Percentiles rank a stretch among this genome's conserved stretches.
Evolutionary conservation across 1,140 invertebrate species (phyloP).

Genomic region (Sycophaga agraensis): DNA sequence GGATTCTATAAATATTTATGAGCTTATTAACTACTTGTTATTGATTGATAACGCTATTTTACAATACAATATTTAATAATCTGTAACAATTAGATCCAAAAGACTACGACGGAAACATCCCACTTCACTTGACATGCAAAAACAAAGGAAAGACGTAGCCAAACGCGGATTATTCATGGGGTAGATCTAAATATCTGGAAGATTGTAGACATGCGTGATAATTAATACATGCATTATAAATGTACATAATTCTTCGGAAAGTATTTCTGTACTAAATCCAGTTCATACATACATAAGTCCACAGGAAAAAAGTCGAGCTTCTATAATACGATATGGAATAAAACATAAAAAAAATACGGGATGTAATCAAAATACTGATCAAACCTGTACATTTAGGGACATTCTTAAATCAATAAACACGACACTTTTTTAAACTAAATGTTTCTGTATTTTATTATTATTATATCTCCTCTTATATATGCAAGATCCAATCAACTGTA

Average conservation of each 20-base stretch:
- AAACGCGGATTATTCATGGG: conserved; percentile 68
- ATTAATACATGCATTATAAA: too few species aligned
- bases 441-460: conserved; percentile 45
- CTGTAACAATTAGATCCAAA: conserved; percentile 49
- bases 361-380: too few species aligned
- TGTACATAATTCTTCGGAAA: too few species aligned
- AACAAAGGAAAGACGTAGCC: conserved; percentile 71
- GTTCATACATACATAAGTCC: too few species aligned
- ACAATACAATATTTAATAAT: background rate
- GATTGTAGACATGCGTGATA: conserved; percentile 22
- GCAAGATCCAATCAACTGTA: conserved; percentile 47
- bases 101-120: conserved; percentile 71
- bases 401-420: too few species aligned
- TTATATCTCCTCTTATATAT: conserved; percentile 48
- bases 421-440: conserved; percentile 34
- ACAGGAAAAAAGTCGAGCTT: too few species aligned
- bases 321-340: too few species aligned
- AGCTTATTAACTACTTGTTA: background rate
- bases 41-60: background rate
- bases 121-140: conserved; percentile 83
- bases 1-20: conserved; percentile 52
- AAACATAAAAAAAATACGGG: too few species aligned
- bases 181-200: conserved; percentile 64
- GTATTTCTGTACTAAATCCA: too few species aligned
- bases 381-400: too few species aligned